These are phyloP conservation scores for Gila orcuttii DNA, from an alignment of 2,113 vertebrate species.

Conservation along the genomic window DNA sequence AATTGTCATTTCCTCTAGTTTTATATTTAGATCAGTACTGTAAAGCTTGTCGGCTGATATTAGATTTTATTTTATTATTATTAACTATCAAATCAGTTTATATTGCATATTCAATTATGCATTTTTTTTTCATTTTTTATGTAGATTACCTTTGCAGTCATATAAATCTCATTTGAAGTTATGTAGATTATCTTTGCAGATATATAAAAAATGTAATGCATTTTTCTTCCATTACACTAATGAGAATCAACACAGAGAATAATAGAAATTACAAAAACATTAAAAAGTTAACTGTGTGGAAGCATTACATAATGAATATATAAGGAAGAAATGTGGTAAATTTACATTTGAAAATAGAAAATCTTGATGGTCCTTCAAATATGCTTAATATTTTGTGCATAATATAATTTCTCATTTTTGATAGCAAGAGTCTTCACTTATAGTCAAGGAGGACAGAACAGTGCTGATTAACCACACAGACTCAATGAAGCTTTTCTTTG, in stretches of 20 bases:
- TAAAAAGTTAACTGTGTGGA: neutral
- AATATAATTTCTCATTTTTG: too few relatives aligned
- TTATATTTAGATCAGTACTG: neutral
- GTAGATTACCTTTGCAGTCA: neutral
- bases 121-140: neutral
- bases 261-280: neutral
- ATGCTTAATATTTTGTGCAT: neutral
- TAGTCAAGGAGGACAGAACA: constrained; percentile 1
- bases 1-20: neutral
- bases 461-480: constrained; percentile 28
- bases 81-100: neutral
- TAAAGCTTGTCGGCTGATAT: neutral
- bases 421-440: neutral
- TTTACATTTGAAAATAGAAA: neutral
- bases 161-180: neutral
- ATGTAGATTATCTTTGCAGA: too few relatives aligned
- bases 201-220: too few relatives aligned
- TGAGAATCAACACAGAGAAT: neutral
- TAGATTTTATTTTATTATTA: neutral
- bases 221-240: too few relatives aligned
- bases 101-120: neutral
- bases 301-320: too few relatives aligned
- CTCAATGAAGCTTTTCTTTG: constrained; percentile 28
- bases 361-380: neutral
- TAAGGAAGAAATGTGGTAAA: too few relatives aligned